phyloP scores from a whole-genome alignment of 2,888 invertebrate genomes.

The Pecten maximus region DNA sequence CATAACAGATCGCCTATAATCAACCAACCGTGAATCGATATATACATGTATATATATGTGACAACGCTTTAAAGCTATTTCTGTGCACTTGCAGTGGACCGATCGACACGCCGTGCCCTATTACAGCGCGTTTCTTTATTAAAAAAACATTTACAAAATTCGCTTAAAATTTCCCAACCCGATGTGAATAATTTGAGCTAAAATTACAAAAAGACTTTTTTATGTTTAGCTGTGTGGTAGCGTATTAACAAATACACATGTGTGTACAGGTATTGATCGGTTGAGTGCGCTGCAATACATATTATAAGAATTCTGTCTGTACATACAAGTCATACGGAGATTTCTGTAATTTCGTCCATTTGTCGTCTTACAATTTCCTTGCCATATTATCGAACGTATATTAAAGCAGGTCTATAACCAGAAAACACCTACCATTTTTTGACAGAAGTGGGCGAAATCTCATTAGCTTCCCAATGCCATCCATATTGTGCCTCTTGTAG shows the following conservation, averaged over 20 bases:
- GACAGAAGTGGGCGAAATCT: background rate
- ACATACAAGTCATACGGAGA: background rate
- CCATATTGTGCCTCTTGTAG: slow-evolving; percentile 23
- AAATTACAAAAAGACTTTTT: background rate
- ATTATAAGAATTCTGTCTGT: background rate
- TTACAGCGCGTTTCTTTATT: background rate
- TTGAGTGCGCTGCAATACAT: background rate
- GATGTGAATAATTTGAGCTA: no score
- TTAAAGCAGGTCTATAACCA: background rate
- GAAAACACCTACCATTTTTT: background rate
- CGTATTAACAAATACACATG: background rate
- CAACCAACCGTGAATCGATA: slow-evolving; percentile 10
- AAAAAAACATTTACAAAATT: no score
- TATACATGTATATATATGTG: background rate
- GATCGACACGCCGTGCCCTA: background rate
- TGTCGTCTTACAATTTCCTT: background rate
- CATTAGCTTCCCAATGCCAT: background rate
- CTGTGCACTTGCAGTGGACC: background rate
- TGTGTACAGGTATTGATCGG: background rate
- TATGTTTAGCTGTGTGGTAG: background rate
- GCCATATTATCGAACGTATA: background rate
- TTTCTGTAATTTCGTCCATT: background rate
- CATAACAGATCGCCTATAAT: background rate
- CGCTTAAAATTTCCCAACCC: no score
- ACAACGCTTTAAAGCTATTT: background rate